These are phyloP conservation scores for Pygoscelis adeliae DNA, from an alignment of 2,113 vertebrate genomes.

Conservation along the genomic window DNA sequence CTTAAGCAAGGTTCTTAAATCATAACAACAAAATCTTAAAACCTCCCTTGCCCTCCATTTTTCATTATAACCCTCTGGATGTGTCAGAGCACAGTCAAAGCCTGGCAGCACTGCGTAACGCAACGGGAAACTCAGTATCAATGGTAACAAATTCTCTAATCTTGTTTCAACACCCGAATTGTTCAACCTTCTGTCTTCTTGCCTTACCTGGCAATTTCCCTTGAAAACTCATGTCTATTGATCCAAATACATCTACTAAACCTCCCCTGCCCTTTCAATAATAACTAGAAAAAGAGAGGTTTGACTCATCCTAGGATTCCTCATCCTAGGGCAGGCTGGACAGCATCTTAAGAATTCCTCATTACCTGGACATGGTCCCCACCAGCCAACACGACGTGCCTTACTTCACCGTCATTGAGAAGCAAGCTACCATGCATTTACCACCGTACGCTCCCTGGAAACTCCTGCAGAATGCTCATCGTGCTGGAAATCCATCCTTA, in stretches of 20 bases:
- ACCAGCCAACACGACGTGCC: accelerated
- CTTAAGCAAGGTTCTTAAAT: neutral
- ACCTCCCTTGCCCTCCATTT: neutral
- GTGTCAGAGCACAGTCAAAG: neutral
- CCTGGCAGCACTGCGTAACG: neutral
- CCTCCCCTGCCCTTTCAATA: neutral
- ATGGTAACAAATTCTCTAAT: neutral
- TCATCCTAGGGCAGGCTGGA: neutral
- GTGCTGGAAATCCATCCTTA: neutral
- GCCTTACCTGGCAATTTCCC: neutral
- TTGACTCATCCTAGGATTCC: neutral
- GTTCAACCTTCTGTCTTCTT: neutral
- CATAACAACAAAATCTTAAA: neutral
- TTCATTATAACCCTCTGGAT: neutral
- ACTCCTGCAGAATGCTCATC: accelerated
- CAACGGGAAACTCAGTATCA: accelerated
- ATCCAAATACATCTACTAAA: neutral
- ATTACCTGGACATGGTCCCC: neutral
- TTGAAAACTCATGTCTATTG: neutral
- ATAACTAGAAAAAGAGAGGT: neutral
- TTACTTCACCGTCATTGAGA: accelerated
- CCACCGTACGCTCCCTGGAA: accelerated
- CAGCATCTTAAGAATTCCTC: neutral
- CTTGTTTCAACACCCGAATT: neutral
- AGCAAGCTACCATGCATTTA: accelerated